Evolutionary conservation across 1,140 invertebrate species (phyloP).

Genomic region (Eumaeus atala): DNA sequence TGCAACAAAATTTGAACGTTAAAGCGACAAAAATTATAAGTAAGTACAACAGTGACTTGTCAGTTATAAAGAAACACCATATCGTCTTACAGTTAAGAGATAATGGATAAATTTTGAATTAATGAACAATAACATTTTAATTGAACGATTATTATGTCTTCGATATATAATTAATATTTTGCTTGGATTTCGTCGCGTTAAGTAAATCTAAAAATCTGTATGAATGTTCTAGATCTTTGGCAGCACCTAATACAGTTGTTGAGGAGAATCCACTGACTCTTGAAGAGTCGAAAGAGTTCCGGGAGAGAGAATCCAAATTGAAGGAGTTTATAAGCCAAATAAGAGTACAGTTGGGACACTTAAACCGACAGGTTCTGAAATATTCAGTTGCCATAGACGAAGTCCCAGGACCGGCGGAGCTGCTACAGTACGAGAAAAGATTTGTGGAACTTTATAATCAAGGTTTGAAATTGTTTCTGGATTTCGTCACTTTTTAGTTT

Average conservation of each 20-base stretch:
- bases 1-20: too few relatives aligned
- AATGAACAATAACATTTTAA: too few relatives aligned
- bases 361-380: constrained; percentile 87
- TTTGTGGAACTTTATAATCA: constrained; percentile 98
- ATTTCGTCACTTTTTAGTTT: constrained; percentile 3
- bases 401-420: constrained; percentile 91
- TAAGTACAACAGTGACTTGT: too few relatives aligned
- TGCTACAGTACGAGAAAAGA: constrained; percentile 95
- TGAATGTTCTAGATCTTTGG: constrained; percentile 33
- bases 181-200: background rate
- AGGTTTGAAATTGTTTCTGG: constrained; percentile 74
- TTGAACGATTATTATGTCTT: background rate
- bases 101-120: too few relatives aligned
- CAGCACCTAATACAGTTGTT: constrained; percentile 40
- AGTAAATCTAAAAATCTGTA: constrained; percentile 5
- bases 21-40: too few relatives aligned
- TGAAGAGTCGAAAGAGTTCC: constrained; percentile 72
- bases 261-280: constrained; percentile 54
- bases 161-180: background rate
- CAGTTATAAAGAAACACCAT: too few relatives aligned
- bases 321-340: constrained; percentile 55
- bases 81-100: too few relatives aligned
- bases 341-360: constrained; percentile 82
- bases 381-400: constrained; percentile 90
- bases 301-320: constrained; percentile 76